phyloP scores from a whole-genome alignment of 2,797 vertebrate species.

The Adelosebastes latens region DNA sequence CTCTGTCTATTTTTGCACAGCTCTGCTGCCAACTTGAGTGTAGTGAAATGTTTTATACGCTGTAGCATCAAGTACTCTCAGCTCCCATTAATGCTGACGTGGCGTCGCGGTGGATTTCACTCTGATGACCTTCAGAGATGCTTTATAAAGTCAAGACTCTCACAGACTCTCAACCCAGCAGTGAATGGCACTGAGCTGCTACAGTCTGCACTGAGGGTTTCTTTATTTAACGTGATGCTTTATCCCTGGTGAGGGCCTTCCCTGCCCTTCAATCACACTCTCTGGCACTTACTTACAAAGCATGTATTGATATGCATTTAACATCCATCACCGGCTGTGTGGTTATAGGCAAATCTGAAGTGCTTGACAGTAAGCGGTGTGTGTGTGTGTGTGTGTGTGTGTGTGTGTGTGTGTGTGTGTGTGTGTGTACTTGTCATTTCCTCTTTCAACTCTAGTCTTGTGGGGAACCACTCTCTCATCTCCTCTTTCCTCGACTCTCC shows the following conservation, averaged over 20 bases:
- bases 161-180: not conserved
- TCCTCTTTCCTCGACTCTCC: too few species aligned
- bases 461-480: too few species aligned
- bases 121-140: constrained; percentile 3
- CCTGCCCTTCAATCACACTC: not conserved
- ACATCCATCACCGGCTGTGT: not conserved
- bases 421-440: not conserved
- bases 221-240: constrained; percentile 36
- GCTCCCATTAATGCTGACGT: constrained; percentile 41
- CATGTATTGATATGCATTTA: constrained; percentile 34
- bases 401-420: not conserved
- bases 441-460: too few species aligned
- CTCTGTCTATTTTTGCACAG: constrained; percentile 9
- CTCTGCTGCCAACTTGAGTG: constrained; percentile 1
- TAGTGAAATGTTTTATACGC: constrained; percentile 36
- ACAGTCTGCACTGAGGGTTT: not conserved
- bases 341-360: constrained; percentile 7
- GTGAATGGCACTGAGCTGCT: not conserved
- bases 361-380: not conserved
- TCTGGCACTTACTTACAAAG: not conserved
- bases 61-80: constrained; percentile 24
- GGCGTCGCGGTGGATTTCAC: constrained; percentile 7
- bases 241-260: not conserved
- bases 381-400: not conserved
- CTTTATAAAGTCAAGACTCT: constrained; percentile 39